phyloP scores from a whole-genome alignment of 2,888 invertebrate species.

The Desoria tigrina region DNA sequence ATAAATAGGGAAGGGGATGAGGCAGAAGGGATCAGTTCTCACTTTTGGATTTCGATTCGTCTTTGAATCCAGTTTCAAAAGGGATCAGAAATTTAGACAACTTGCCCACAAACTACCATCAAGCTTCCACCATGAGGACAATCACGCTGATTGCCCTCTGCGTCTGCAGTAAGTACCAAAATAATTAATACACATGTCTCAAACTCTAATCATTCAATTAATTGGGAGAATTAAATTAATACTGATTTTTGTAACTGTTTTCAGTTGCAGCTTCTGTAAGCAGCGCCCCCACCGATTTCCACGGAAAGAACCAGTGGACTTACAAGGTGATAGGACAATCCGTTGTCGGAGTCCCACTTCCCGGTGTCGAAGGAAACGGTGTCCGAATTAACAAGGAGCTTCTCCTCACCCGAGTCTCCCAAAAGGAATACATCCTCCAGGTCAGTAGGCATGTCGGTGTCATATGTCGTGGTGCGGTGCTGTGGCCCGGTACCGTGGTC shows the following conservation, averaged over 20 bases:
- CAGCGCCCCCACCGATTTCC: neutral
- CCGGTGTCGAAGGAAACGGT: neutral
- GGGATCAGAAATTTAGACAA: no score
- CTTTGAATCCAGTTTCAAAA: no score
- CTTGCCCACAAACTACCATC: no score
- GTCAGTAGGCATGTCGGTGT: neutral
- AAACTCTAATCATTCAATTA: neutral
- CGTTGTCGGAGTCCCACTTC: slow-evolving; percentile 6
- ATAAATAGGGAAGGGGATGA: no score
- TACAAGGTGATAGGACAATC: neutral
- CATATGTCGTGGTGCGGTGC: neutral
- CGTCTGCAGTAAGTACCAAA: slow-evolving; percentile 13
- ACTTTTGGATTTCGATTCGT: no score
- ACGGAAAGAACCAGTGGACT: neutral
- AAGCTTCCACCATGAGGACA: slow-evolving; percentile 10
- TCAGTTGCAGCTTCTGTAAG: neutral
- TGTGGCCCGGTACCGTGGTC: no score
- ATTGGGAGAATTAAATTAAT: neutral
- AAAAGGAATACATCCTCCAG: slow-evolving; percentile 1
- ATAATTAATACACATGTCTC: neutral
- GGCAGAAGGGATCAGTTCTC: no score
- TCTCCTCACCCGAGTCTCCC: neutral
- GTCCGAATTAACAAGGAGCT: slow-evolving; percentile 4
- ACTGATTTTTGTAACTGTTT: neutral
- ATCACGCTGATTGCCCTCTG: slow-evolving; percentile 12